These are phyloP conservation scores for Spheniscus mendiculus DNA, from an alignment of 2,113 vertebrate species.

Conservation along the genomic window DNA sequence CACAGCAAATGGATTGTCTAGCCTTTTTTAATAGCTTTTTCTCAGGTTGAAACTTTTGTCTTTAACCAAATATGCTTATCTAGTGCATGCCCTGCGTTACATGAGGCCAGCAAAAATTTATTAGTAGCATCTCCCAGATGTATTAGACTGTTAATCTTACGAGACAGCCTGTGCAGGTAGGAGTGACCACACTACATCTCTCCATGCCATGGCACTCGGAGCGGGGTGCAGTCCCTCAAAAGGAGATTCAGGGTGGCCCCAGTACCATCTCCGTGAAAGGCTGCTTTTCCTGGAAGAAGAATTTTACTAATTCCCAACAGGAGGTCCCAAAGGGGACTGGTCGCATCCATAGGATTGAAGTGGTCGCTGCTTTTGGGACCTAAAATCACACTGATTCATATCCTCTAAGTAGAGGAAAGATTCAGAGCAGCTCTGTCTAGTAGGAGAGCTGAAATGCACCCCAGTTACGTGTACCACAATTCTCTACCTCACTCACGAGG, in stretches of 20 bases:
- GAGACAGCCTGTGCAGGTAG: background rate
- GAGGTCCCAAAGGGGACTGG: background rate
- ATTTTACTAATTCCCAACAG: background rate
- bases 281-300: background rate
- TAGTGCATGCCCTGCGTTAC: background rate
- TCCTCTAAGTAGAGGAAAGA: background rate
- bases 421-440: background rate
- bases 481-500: background rate
- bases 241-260: background rate
- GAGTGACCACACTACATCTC: background rate
- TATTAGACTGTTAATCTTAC: background rate
- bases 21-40: background rate
- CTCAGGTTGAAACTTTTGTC: background rate
- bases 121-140: background rate
- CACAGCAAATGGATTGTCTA: background rate
- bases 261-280: accelerated
- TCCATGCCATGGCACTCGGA: background rate
- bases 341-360: background rate
- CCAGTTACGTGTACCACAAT: accelerated
- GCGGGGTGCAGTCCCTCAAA: accelerated
- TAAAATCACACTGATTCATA: background rate
- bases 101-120: background rate
- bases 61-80: background rate
- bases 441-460: background rate
- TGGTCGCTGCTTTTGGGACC: background rate